These are phyloP conservation scores for Drosophila ochracea DNA, from an alignment of 2,888 invertebrate species.

Conservation along the genomic window DNA sequence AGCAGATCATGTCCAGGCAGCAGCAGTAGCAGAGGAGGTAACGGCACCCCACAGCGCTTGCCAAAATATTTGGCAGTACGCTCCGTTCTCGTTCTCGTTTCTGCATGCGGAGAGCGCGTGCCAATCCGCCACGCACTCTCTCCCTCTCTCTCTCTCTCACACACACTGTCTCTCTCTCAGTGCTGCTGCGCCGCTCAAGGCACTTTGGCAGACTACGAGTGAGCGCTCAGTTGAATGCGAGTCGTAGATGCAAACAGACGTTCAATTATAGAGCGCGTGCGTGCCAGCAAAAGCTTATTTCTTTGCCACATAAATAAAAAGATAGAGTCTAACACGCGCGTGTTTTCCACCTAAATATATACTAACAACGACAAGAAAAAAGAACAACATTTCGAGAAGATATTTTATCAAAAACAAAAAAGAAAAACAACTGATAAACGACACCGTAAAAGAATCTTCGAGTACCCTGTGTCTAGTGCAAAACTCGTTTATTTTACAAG, in stretches of 20 bases:
- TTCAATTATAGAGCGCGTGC: slow-evolving; percentile 57
- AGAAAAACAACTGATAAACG: slow-evolving; percentile 47
- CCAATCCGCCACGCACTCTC: slow-evolving; percentile 15
- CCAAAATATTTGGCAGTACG: slow-evolving; percentile 58
- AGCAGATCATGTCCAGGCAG: slow-evolving; percentile 35
- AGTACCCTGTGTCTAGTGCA: slow-evolving; percentile 29
- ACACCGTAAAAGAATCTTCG: slow-evolving; percentile 28
- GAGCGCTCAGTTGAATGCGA: slow-evolving; percentile 71
- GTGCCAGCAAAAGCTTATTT: slow-evolving; percentile 34
- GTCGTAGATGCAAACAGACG: slow-evolving; percentile 69
- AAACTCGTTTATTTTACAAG: slow-evolving; percentile 52
- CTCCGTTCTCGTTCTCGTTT: slow-evolving; percentile 15
- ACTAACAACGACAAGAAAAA: slow-evolving; percentile 4
- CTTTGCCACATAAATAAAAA: slow-evolving; percentile 9
- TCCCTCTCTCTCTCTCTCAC: background rate
- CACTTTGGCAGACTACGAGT: slow-evolving; percentile 31
- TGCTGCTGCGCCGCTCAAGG: slow-evolving; percentile 37
- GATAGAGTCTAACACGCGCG: slow-evolving; percentile 28
- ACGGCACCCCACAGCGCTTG: slow-evolving; percentile 51
- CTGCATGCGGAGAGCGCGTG: slow-evolving; percentile 33
- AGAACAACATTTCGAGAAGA: slow-evolving; percentile 27
- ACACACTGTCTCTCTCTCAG: slow-evolving; percentile 18
- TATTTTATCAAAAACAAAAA: slow-evolving; percentile 44
- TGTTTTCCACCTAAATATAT: slow-evolving; percentile 16
- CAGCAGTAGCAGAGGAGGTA: slow-evolving; percentile 6